Base-by-base conservation (phyloP, 2,888 invertebrate species). In the Lithophane ornitopus region DNA sequence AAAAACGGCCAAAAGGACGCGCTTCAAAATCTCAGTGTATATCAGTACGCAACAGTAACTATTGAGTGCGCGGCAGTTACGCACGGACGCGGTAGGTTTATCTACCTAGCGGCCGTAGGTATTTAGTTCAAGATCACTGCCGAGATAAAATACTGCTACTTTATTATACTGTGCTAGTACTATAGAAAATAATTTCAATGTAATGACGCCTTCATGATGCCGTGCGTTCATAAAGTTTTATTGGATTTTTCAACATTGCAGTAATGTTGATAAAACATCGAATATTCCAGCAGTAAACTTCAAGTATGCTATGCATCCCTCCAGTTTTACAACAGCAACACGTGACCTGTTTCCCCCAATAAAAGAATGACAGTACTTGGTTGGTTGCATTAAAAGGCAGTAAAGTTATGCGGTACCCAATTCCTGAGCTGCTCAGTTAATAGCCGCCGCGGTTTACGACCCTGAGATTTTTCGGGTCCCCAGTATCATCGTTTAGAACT, bases 301-400 rank as follows among this genome's bases (percentile, higher is more conserved):
- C 44, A 28, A 79, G 74, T 82, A 81, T 82, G 78, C 86, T 85
- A 75, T 84, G 84, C 87, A 87, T 81, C 71, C 74, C 49, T 76
- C 26, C 69, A 73, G 66, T 82, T 87, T 82, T 76, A 87, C 78
- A 84, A 71, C 77, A 75, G 81, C 80, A 78, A 87, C 85, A 85
- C 82, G 85, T 84, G 81, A 87, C 79, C 83, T 66, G 81, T 79
- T 78, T 76, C 76, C 80, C 74, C 65, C 82, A 82, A 84, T 88
- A 88, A 88, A 88, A 84, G 66, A 87, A 84, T 76, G 77, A 49
- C 79, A 78, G 79, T 82, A 72, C 82, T 85, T 82, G 80, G 84
- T 84, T 85, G 87, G 85, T 84, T 87, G 88, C 88, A 88, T 88
- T 88, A 88, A 88, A 88, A 68, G 71, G 79, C 69, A 82, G 84